Conservation (phyloP, 1,140 invertebrate species). For the Vollenhovia emeryi region DNA sequence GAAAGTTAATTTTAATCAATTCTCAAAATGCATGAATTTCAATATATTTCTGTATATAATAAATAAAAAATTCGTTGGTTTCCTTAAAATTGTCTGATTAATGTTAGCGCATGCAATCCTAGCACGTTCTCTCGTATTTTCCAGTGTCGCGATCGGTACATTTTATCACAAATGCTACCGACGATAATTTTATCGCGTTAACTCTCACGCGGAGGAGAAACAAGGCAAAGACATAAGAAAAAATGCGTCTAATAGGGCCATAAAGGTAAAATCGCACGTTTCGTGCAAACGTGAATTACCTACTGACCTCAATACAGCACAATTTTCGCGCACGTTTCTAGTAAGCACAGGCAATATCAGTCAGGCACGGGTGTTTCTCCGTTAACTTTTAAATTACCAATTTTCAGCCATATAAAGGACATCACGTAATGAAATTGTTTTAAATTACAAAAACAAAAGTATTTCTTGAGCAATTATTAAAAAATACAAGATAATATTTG, state of each 20-base stretch:
- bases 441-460: neutral
- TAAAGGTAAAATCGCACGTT: constrained; percentile 63
- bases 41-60: neutral
- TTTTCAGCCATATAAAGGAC: neutral
- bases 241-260: constrained; percentile 60
- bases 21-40: neutral
- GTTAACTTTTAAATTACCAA: constrained; percentile 1
- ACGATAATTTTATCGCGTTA: constrained; percentile 16
- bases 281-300: constrained; percentile 59
- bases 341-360: constrained; percentile 2
- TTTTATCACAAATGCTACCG: neutral
- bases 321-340: constrained; percentile 35
- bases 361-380: neutral
- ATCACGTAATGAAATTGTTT: neutral
- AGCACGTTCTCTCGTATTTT: neutral
- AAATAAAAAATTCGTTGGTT: neutral
- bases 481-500: neutral
- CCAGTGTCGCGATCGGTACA: neutral
- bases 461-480: neutral
- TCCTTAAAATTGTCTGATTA: neutral
- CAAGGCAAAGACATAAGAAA: neutral
- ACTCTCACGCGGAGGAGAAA: neutral
- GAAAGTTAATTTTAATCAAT: neutral
- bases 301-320: constrained; percentile 31
- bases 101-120: neutral